Percentiles rank a stretch among this genome's conserved stretches.
Evolutionary conservation across 1,140 invertebrate genomes (phyloP).

Genomic region (Dufourea novaeangliae): DNA sequence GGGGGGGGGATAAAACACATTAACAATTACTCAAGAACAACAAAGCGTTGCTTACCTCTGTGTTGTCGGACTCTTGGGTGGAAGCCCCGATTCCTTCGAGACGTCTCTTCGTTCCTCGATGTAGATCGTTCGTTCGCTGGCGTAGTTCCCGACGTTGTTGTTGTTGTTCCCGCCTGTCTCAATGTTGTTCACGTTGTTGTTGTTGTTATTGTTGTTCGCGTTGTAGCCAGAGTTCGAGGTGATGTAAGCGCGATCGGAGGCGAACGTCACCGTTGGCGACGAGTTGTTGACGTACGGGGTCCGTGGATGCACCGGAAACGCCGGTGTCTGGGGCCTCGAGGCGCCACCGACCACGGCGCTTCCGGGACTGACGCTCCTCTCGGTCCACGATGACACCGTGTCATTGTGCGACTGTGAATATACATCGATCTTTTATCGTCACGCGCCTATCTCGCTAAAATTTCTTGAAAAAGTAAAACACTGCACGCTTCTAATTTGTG

Average conservation of each 20-base stretch:
- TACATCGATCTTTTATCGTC: constrained; percentile 21
- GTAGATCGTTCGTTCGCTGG: constrained; percentile 73
- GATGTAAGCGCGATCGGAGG: constrained; percentile 72
- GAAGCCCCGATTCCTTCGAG: constrained; percentile 84
- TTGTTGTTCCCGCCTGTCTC: constrained; percentile 66
- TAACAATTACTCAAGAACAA: not conserved
- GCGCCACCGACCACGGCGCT: constrained; percentile 78
- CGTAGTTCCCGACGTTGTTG: constrained; percentile 72
- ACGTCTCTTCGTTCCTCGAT: constrained; percentile 80
- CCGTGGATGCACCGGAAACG: constrained; percentile 93
- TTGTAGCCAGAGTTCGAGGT: constrained; percentile 73
- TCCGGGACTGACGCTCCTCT: constrained; percentile 83
- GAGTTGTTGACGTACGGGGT: constrained; percentile 89
- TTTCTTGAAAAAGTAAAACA: not conserved
- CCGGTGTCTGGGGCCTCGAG: constrained; percentile 91
- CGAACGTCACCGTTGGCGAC: constrained; percentile 84
- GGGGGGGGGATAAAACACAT: not conserved
- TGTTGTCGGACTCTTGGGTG: constrained; percentile 88
- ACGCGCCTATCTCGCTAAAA: not conserved
- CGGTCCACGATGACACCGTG: constrained; percentile 84
- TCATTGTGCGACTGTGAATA: constrained; percentile 84
- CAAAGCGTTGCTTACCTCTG: constrained; percentile 82
- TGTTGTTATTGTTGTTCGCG: constrained; percentile 67
- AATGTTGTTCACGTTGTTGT: constrained; percentile 69
- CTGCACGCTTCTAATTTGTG: constrained; percentile 13